Percentiles rank a stretch among this genome's conserved stretches.
Evolutionary conservation across 1,140 invertebrate genomes (phyloP).

Genomic region (Ectropis grisescens): DNA sequence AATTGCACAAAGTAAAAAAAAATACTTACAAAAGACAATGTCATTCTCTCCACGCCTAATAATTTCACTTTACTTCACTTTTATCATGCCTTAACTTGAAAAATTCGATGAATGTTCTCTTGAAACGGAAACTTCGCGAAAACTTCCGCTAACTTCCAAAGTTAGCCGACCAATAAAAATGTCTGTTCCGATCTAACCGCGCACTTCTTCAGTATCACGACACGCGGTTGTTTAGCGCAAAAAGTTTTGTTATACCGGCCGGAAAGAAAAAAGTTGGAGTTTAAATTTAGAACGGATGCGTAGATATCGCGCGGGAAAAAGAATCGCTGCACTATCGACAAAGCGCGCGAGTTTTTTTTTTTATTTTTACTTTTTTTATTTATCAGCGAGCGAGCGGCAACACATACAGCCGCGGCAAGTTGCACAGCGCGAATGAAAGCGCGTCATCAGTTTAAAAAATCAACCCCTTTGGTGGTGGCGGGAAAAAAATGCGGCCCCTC

Average conservation of each 20-base stretch:
- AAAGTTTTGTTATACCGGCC: too few relatives aligned
- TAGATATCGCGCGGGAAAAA: conserved; percentile 41
- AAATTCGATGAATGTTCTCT: conserved; percentile 15
- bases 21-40: conserved; percentile 63
- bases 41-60: conserved; percentile 49
- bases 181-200: too few relatives aligned
- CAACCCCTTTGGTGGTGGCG: conserved; percentile 66
- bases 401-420: conserved; percentile 62
- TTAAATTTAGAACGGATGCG: conserved; percentile 27
- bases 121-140: conserved; percentile 1
- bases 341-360: conserved; percentile 46
- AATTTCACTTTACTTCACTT: conserved; percentile 22
- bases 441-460: conserved; percentile 73
- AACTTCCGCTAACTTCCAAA: conserved; percentile 4
- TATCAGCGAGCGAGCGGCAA: conserved; percentile 49
- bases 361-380: conserved; percentile 60
- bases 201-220: too few relatives aligned
- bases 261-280: conserved; percentile 25
- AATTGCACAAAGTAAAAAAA: too few relatives aligned
- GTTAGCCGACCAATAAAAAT: too few relatives aligned
- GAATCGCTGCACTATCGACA: conserved; percentile 55
- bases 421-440: conserved; percentile 70
- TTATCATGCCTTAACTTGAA: conserved; percentile 17
- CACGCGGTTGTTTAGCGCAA: too few relatives aligned
- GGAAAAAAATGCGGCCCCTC: conserved; percentile 54